Evolutionary conservation across 2,113 vertebrate species (phyloP), one percentile per base, ranked within the genome.

Genomic region (Phyllopteryx taeniolatus): DNA sequence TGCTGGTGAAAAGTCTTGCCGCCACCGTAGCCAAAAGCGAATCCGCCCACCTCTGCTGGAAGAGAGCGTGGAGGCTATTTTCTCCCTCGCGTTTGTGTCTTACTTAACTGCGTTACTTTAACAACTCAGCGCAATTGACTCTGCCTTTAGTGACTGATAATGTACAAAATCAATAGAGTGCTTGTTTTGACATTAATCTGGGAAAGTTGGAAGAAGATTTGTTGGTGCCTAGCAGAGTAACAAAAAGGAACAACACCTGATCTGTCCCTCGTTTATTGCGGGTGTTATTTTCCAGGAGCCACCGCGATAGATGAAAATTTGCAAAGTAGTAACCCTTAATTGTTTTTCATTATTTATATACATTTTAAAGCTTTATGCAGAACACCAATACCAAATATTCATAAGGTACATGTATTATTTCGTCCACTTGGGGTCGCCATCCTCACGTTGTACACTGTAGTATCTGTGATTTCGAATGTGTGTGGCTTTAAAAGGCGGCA

Each of bases 31-130:
- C n/a, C 43, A 35, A 27, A 46, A 7, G 43, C 44, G 43, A 66
- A 31, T n/a, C 59, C 64, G 44, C 64, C 64, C 64, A 66, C 64
- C n/a, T 66, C 14, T 17, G 22, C 44, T 47, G 44, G 44, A 49
- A 47, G 64, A 17, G 8, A 47, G 44, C 44, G 19, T 19, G 42
- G 64, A 47, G 47, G 64, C 64, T 66, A 66, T 66, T 66, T 61
- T 66, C 43, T 66, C 44, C n/a, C 14, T 66, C n/a, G 5, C 43
- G n/a, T 17, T 61, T n/a, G 62, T 19, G 3, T 65, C 62, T 65
- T 65, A 62, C 60, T 39, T 42, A 19, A 22, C 15, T 31, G 8
- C 14, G 15, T 61, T 61, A 33, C 59, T 35, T 61, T 35, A 61
- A 61, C 0, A 61, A 17, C 7, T 39, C 33, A 35, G 8, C 14